A percentile compares a stretch with the other conserved stretches of the same genome.
These are phyloP conservation scores for Diprion similis DNA, from an alignment of 1,140 invertebrate genomes.

Conservation along the genomic window DNA sequence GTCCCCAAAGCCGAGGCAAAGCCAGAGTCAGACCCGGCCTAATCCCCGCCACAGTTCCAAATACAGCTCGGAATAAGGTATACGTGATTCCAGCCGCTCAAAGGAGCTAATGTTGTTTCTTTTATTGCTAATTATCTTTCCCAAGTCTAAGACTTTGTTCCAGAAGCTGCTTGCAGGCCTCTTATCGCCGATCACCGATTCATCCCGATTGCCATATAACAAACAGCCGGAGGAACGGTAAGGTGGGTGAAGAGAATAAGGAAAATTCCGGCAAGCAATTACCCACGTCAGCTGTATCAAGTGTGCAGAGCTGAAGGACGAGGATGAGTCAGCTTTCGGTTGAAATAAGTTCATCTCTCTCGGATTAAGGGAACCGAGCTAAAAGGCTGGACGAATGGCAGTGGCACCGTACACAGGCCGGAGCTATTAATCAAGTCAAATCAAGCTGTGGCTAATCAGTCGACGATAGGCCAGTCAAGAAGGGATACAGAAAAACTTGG, in stretches of 20 bases:
- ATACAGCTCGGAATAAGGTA: background rate
- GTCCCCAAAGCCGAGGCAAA: background rate
- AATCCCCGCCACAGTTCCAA: background rate
- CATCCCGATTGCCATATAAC: background rate
- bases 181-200: background rate
- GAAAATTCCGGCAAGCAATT: too few species aligned
- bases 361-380: background rate
- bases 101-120: slow-evolving; percentile 7
- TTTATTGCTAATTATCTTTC: background rate
- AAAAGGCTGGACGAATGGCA: background rate
- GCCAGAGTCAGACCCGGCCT: background rate
- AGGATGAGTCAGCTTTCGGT: too few species aligned
- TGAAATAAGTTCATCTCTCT: too few species aligned
- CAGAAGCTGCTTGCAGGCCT: too few species aligned
- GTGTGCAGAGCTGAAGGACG: too few species aligned
- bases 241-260: too few species aligned
- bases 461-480: slow-evolving; percentile 33
- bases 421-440: slow-evolving; percentile 43
- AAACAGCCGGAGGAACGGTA: too few species aligned
- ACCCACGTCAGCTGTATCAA: too few species aligned
- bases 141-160: too few species aligned
- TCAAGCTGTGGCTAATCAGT: slow-evolving; percentile 39
- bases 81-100: slow-evolving; percentile 2
- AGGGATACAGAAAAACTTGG: slow-evolving; percentile 36
- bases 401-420: background rate